Conservation (phyloP, 2,888 invertebrate genomes). For the Brachyopa scutellaris region DNA sequence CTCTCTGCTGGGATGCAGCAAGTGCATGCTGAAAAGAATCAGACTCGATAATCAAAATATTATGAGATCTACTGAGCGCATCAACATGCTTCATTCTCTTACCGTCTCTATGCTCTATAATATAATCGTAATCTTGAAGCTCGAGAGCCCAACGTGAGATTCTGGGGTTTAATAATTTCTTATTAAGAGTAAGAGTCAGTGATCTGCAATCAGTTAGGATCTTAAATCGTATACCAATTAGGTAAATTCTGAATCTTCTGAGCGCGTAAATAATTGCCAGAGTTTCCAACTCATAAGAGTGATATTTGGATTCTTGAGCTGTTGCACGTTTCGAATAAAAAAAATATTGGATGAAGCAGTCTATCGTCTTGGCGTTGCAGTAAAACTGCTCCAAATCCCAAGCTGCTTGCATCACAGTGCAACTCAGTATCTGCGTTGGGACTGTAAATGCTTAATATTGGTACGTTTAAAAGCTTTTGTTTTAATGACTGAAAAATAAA, state of each 20-base stretch:
- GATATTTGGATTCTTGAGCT: slow-evolving; percentile 73
- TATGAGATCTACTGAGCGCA: slow-evolving; percentile 74
- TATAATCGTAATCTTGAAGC: slow-evolving; percentile 76
- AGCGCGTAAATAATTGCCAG: slow-evolving; percentile 74
- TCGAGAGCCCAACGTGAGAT: slow-evolving; percentile 71
- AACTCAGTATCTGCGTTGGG: slow-evolving; percentile 60
- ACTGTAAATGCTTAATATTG: slow-evolving; percentile 63
- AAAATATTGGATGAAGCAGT: slow-evolving; percentile 35
- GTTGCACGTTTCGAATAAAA: slow-evolving; percentile 74
- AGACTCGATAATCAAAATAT: slow-evolving; percentile 23
- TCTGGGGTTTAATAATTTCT: slow-evolving; percentile 70
- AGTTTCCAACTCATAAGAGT: slow-evolving; percentile 76
- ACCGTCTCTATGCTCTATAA: slow-evolving; percentile 68
- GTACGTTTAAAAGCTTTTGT: slow-evolving; percentile 15
- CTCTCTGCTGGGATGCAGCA: slow-evolving; percentile 50
- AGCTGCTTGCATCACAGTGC: slow-evolving; percentile 75
- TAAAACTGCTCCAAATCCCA: slow-evolving; percentile 68
- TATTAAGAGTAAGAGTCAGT: slow-evolving; percentile 68
- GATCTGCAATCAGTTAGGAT: slow-evolving; percentile 72
- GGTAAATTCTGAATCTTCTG: slow-evolving; percentile 74
- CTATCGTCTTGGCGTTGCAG: slow-evolving; percentile 54
- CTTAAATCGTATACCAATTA: slow-evolving; percentile 73
- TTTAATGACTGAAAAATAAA: not conserved
- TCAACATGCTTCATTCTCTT: slow-evolving; percentile 76
- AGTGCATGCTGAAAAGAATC: slow-evolving; percentile 48